phyloP scores from a whole-genome alignment of 2,113 vertebrate genomes.

The Leucoraja erinaceus region DNA sequence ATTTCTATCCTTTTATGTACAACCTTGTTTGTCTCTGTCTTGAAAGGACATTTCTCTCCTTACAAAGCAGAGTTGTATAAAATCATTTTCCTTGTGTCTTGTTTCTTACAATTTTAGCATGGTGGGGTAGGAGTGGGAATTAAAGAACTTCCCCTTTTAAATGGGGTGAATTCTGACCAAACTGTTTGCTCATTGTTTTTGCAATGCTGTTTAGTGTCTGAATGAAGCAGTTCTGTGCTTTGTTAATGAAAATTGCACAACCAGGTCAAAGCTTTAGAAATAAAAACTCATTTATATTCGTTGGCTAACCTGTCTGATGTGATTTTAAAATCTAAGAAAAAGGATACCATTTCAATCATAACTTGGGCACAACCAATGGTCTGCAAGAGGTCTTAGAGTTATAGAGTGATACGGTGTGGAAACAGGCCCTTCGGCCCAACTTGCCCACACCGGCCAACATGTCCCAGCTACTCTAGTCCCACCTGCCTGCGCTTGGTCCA shows the following conservation, averaged over 20 bases:
- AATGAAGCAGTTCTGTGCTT: slow-evolving; percentile 25
- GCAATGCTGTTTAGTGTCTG: background rate
- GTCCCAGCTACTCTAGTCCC: too few relatives aligned
- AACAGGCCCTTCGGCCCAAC: too few relatives aligned
- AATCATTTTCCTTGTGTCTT: too few relatives aligned
- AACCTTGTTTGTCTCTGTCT: background rate
- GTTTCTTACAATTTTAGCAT: too few relatives aligned
- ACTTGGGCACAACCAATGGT: background rate
- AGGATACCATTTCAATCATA: background rate
- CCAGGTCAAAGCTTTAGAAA: slow-evolving; percentile 10
- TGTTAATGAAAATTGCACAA: background rate
- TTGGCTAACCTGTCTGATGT: background rate
- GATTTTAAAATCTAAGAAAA: slow-evolving; percentile 16
- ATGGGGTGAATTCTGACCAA: background rate
- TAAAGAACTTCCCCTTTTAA: background rate
- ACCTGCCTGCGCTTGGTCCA: too few relatives aligned
- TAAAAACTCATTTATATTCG: slow-evolving; percentile 22
- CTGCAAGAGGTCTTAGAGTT: background rate
- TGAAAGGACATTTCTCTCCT: background rate
- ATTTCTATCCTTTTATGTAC: background rate
- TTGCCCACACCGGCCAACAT: too few relatives aligned
- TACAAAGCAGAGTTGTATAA: background rate
- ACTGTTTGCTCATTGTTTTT: background rate
- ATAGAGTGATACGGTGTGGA: too few relatives aligned
- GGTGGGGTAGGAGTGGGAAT: background rate